phyloP scores from a whole-genome alignment of 2,113 vertebrate genomes.

The Gyps fulvus region DNA sequence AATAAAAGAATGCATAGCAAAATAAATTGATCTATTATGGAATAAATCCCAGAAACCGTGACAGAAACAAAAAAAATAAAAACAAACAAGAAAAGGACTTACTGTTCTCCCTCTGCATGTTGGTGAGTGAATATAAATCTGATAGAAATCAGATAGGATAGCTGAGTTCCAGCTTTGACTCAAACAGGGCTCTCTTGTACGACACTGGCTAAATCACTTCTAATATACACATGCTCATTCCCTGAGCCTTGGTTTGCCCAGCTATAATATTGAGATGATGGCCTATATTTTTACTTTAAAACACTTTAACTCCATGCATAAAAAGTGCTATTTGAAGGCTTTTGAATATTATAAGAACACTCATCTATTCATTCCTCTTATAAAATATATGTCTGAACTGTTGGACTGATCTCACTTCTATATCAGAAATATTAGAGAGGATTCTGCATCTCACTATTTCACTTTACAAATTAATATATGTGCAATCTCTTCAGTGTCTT shows the following conservation, averaged over 20 bases:
- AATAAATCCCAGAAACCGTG: conserved; percentile 2
- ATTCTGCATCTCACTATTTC: neutral
- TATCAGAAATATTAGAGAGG: neutral
- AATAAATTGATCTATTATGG: conserved; percentile 10
- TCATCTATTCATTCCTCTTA: neutral
- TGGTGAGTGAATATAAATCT: conserved; percentile 10
- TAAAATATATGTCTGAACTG: neutral
- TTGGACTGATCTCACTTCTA: neutral
- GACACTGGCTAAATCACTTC: neutral
- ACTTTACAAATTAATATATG: neutral
- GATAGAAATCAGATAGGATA: neutral
- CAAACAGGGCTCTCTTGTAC: neutral
- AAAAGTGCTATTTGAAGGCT: neutral
- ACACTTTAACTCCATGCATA: neutral
- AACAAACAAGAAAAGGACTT: neutral
- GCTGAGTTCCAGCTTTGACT: neutral
- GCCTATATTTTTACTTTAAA: conserved; percentile 28
- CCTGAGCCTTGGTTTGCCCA: neutral
- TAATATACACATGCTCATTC: neutral
- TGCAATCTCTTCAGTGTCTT: neutral
- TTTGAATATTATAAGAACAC: conserved; percentile 10
- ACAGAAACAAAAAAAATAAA: neutral
- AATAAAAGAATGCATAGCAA: neutral
- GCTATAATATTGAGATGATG: neutral
- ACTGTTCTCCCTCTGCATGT: neutral